Conservation (phyloP, 2,888 invertebrate genomes). For the Tubulanus polymorphus region DNA sequence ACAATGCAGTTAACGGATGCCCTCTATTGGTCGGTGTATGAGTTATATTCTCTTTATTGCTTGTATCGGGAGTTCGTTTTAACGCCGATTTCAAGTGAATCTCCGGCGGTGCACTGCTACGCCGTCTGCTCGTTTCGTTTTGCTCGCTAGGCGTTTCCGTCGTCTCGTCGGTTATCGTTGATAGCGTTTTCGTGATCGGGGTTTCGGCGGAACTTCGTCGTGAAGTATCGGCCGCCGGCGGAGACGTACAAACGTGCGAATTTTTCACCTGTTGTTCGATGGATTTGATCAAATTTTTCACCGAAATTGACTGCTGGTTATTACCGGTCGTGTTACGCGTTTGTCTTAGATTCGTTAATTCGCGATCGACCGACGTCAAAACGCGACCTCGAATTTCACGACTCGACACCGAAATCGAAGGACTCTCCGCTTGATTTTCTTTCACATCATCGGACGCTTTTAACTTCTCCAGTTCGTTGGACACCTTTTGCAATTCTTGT, state of each 20-base stretch:
- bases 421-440: background rate
- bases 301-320: constrained; percentile 62
- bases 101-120: constrained; percentile 8
- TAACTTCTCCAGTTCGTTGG: constrained; percentile 75
- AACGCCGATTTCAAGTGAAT: constrained; percentile 11
- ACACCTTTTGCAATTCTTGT: constrained; percentile 63
- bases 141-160: constrained; percentile 7
- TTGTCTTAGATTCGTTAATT: constrained; percentile 34
- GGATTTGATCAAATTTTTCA: constrained; percentile 85
- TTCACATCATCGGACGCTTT: constrained; percentile 13
- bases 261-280: constrained; percentile 63
- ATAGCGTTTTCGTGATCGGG: constrained; percentile 11
- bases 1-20: constrained; percentile 19
- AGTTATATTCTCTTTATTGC: constrained; percentile 10
- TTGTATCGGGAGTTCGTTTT: constrained; percentile 9
- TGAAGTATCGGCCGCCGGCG: background rate
- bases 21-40: constrained; percentile 8
- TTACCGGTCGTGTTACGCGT: constrained; percentile 27
- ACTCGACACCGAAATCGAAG: too few species aligned
- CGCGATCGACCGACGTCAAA: constrained; percentile 40
- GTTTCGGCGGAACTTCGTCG: constrained; percentile 61
- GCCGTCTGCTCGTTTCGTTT: background rate
- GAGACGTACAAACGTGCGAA: background rate
- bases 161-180: constrained; percentile 6
- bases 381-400: constrained; percentile 42